Evolutionary conservation across 2,113 vertebrate species (phyloP).

Genomic region (Microtus oregoni): DNA sequence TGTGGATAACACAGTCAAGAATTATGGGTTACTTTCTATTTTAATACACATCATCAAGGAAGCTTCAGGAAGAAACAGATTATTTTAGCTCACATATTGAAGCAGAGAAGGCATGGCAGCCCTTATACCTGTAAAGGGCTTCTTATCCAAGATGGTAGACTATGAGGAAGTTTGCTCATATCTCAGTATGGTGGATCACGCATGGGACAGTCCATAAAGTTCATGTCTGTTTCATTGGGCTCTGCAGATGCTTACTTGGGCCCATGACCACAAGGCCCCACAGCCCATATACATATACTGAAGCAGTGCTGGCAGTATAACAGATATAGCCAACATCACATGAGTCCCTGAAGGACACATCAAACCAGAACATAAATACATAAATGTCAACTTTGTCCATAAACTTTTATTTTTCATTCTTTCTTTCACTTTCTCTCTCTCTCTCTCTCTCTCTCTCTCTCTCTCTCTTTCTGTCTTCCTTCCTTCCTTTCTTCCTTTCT

Average conservation of each 20-base stretch:
- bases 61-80: background rate
- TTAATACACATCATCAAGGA: background rate
- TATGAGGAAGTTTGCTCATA: background rate
- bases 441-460: too few relatives aligned
- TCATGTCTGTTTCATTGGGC: background rate
- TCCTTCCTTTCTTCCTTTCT: too few relatives aligned
- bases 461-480: too few relatives aligned
- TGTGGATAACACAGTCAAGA: too few relatives aligned
- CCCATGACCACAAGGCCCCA: background rate
- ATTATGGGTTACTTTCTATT: background rate
- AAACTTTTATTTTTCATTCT: background rate
- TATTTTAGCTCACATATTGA: background rate
- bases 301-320: background rate
- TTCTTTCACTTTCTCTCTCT: too few relatives aligned
- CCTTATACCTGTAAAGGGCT: background rate
- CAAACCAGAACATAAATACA: background rate
- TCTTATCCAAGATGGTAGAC: background rate
- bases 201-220: background rate
- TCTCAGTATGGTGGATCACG: too few relatives aligned
- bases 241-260: background rate
- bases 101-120: background rate
- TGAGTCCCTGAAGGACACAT: background rate
- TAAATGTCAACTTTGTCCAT: constrained; percentile 18
- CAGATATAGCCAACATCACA: background rate
- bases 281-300: background rate